Evolutionary conservation across 2,113 vertebrate genomes (phyloP), one percentile per base, ranked within the genome.

Genomic region (Cynocephalus volans): DNA sequence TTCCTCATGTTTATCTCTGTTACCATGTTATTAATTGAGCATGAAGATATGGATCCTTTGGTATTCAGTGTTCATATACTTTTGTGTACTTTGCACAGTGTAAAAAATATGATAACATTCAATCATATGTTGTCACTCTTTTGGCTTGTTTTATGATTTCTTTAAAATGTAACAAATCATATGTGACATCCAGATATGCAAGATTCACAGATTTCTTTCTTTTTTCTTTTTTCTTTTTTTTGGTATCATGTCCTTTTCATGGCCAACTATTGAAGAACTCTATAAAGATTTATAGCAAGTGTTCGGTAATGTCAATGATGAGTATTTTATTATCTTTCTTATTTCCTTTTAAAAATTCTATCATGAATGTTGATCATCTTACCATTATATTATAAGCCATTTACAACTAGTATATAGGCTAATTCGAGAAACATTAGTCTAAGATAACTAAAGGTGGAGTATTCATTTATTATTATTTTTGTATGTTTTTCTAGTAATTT

Each of bases 111-210:
- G 10, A 3, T 62, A 83, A 23, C 11, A 41, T 41, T 4, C 56
- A 80, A 26, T 69, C 4, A 50, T 15, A 73, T 36, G 50, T 60
- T 76, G 24, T 80, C 21, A 36, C 18, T 26, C 14, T 80, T 86
- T 93, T 50, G n/a, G 60, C 2, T 60, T 87, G 4, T 58, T 89
- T 87, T 11, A 69, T 48, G 11, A 79, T 48, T 83, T 84, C 31
- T 95, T 93, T 80, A 72, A 87, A 94, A 18, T 72, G 0, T 82
- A 62, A 6, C 17, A 82, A 95, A 73, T 70, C 24, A 81, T 69
- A 13, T 58, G 18, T 31, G 36, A 76, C 21, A 92, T 77, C 24
- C 52, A 90, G 12, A 67, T 8, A n/a, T n/a, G 8, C 1, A 82
- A 85, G 15, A 72, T 60, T 75, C 56, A 90, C 7, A 93, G 28